Evolutionary conservation across 2,888 invertebrate species (phyloP).

Genomic region (Cosmopolites sordidus): DNA sequence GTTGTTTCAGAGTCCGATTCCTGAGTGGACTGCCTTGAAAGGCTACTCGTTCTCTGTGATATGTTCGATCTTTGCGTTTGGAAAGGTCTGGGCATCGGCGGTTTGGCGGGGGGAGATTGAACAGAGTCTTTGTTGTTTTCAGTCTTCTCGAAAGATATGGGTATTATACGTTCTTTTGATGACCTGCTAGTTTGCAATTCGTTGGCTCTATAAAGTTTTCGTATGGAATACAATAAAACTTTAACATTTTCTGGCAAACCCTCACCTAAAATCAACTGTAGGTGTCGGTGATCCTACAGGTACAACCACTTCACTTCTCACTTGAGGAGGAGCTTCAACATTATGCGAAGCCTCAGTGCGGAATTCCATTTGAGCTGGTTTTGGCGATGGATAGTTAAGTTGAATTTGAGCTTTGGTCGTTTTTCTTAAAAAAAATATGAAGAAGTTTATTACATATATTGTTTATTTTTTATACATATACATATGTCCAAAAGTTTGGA

Average conservation of each 20-base stretch:
- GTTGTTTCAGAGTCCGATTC: slow-evolving; percentile 68
- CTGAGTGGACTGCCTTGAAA: slow-evolving; percentile 62
- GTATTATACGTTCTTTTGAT: slow-evolving; percentile 63
- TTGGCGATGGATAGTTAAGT: slow-evolving; percentile 51
- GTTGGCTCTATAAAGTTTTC: background rate
- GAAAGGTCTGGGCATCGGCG: slow-evolving; percentile 50
- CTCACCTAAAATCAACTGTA: slow-evolving; percentile 17
- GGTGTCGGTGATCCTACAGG: slow-evolving; percentile 48
- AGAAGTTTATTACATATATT: background rate
- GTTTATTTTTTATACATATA: too few species aligned
- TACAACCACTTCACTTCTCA: slow-evolving; percentile 55
- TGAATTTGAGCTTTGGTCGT: slow-evolving; percentile 62
- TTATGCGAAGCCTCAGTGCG: slow-evolving; percentile 61
- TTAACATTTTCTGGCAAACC: too few species aligned
- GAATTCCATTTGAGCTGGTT: slow-evolving; percentile 51
- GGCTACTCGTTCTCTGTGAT: slow-evolving; percentile 45
- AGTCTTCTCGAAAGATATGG: slow-evolving; percentile 54
- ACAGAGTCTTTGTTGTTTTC: slow-evolving; percentile 36
- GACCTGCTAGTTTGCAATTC: slow-evolving; percentile 37
- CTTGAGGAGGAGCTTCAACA: slow-evolving; percentile 47
- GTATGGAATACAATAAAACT: too few species aligned
- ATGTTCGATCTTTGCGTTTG: slow-evolving; percentile 50
- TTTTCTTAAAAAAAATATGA: slow-evolving; percentile 40
- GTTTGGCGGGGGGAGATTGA: slow-evolving; percentile 46
- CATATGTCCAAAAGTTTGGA: too few species aligned